Evolutionary conservation across 2,113 vertebrate species (phyloP).

Genomic region (Rhadina sibilatrix): DNA sequence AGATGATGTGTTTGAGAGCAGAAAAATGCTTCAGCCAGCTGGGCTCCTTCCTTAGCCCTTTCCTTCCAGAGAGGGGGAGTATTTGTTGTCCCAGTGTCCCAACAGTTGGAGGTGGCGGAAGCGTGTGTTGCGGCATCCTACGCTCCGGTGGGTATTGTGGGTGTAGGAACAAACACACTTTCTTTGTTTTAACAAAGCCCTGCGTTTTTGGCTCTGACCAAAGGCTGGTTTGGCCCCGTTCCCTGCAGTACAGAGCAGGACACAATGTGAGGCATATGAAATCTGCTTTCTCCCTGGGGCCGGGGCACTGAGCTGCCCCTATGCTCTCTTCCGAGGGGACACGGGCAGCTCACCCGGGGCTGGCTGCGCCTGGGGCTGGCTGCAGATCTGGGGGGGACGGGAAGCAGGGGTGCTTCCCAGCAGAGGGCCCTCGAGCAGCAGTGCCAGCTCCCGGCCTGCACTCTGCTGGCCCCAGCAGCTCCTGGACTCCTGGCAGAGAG

Average conservation of each 20-base stretch:
- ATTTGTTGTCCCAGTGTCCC: neutral
- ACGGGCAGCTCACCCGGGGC: rapidly evolving
- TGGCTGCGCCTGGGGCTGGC: neutral
- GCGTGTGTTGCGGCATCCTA: neutral
- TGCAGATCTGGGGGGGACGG: neutral
- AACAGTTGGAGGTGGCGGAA: neutral
- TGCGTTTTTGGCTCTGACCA: neutral
- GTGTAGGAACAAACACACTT: neutral
- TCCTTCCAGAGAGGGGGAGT: neutral
- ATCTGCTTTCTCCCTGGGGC: neutral
- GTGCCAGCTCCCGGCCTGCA: rapidly evolving
- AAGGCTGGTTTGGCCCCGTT: neutral
- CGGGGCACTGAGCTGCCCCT: rapidly evolving
- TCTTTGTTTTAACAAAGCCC: neutral
- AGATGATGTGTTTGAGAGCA: neutral
- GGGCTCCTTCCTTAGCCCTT: neutral
- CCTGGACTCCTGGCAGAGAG: neutral
- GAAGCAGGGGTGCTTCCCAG: neutral
- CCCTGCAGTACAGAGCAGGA: neutral
- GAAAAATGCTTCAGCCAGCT: neutral
- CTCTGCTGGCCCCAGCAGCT: neutral
- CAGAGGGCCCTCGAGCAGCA: neutral
- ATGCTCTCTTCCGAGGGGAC: rapidly evolving
- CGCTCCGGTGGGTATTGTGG: neutral
- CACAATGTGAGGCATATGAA: neutral